Base-by-base conservation (phyloP, 2,797 vertebrate species). In the Sebastes reedi region DNA sequence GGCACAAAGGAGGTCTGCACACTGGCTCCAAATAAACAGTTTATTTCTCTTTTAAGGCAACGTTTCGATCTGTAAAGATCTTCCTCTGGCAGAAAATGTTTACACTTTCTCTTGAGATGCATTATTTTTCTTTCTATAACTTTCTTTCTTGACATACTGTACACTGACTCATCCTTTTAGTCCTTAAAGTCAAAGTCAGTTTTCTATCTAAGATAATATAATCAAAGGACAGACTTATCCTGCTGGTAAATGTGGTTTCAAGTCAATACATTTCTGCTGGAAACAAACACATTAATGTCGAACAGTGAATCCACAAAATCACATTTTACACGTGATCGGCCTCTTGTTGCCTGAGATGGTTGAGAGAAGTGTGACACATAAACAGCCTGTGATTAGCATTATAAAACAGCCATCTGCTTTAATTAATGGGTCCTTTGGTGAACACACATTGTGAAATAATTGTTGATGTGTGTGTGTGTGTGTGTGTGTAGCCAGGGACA, bases 401-500 rank as follows among this genome's bases (percentile, higher is more conserved):
- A 71, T 60, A 83, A 84, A 77, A 80, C 67, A 58, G 76, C 72
- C 90, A 58, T 84, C 87, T 85, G 61, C 56, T 88, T 80, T 64
- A 65, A 83, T 83, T 64, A 80, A 84, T 75, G 42, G 50, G 77
- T 29, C 50, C 42, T 86, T 73, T 64, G 50, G 60, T 74, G 67
- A 91, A 82, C 56, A 75, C 73, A 79, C 56, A 14, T 22, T 75
- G 52, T 70, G 27, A 73, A 62, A 82, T 81, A 20, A 22, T 46
- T 85, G 46, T 59, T 76, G 66, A 12, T 30, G 30, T 32, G 30
- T 30, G 8, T 89, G 77, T 79, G 62, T 76, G 83, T 76, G 18
- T 65, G 34, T 89, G 77, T 77, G 62, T 76, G 84, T 81, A 99
- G 98, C 98, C 98, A 0, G 97, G 97, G 84, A 95, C 96, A 62